A percentile compares a stretch with the other conserved stretches of the same genome.
These are phyloP conservation scores for Nemotelus pantherinus DNA, from an alignment of 2,888 invertebrate genomes.

Conservation along the genomic window DNA sequence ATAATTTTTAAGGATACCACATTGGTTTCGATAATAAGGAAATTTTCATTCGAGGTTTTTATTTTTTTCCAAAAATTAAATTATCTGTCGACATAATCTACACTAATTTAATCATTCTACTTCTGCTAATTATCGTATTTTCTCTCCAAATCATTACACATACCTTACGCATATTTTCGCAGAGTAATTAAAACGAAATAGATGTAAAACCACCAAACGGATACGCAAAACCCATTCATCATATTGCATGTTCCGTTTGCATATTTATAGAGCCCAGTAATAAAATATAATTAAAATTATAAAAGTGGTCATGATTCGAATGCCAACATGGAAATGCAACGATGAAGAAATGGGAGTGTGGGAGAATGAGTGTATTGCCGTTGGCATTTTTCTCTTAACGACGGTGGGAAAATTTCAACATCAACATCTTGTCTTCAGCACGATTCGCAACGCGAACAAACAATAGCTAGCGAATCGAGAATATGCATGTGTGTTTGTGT, in stretches of 20 bases:
- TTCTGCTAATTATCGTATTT: too few relatives aligned
- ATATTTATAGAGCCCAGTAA: background rate
- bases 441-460: background rate
- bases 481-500: background rate
- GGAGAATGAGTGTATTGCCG: slow-evolving; percentile 46
- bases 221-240: background rate
- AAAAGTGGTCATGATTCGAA: slow-evolving; percentile 39
- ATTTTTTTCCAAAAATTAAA: too few relatives aligned
- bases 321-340: slow-evolving; percentile 36
- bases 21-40: too few relatives aligned
- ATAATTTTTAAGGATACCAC: too few relatives aligned
- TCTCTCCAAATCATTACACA: background rate
- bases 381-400: too few relatives aligned
- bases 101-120: too few relatives aligned
- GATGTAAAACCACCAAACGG: background rate
- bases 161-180: background rate
- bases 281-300: slow-evolving; percentile 44
- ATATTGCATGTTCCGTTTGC: slow-evolving; percentile 15
- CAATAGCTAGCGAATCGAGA: background rate
- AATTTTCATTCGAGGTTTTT: too few relatives aligned
- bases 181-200: background rate
- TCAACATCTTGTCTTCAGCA: background rate
- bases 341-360: slow-evolving; percentile 52
- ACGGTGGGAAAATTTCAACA: slow-evolving; percentile 52
- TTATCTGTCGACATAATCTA: too few relatives aligned